Evolutionary conservation across 2,113 vertebrate species (phyloP).

Genomic region (Xenopus borealis): DNA sequence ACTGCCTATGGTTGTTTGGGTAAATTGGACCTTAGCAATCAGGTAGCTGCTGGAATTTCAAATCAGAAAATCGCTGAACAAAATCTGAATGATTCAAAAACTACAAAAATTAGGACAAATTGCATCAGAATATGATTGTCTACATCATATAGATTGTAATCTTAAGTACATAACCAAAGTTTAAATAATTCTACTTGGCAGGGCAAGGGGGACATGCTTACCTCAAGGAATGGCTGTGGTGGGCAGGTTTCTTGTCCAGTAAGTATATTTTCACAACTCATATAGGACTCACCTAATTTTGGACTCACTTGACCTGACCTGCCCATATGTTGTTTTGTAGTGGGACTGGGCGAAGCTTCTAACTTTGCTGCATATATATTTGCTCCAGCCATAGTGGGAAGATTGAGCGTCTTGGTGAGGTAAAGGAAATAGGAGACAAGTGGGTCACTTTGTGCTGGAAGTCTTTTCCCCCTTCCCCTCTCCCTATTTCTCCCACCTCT

Average conservation of each 20-base stretch:
- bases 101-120: too few relatives aligned
- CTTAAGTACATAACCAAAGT: too few relatives aligned
- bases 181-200: constrained; percentile 39
- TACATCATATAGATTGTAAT: too few relatives aligned
- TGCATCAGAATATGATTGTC: too few relatives aligned
- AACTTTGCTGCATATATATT: constrained; percentile 85
- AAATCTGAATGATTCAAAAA: too few relatives aligned
- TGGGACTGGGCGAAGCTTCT: constrained; percentile 76
- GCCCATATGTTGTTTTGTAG: constrained; percentile 57
- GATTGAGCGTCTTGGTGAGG: constrained; percentile 80
- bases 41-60: too few relatives aligned
- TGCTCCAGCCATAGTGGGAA: constrained; percentile 77
- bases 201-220: constrained; percentile 80
- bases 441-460: not conserved
- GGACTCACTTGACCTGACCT: too few relatives aligned
- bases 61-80: too few relatives aligned
- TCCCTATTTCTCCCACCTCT: too few relatives aligned
- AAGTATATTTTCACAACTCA: constrained; percentile 54
- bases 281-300: not conserved
- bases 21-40: too few relatives aligned
- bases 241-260: constrained; percentile 82
- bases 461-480: not conserved
- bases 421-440: constrained; percentile 34
- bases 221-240: constrained; percentile 82
- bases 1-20: too few relatives aligned